Evolutionary conservation across 2,888 invertebrate species (phyloP), one percentile per base, ranked within the genome.

Genomic region (Drosophila mettleri): DNA sequence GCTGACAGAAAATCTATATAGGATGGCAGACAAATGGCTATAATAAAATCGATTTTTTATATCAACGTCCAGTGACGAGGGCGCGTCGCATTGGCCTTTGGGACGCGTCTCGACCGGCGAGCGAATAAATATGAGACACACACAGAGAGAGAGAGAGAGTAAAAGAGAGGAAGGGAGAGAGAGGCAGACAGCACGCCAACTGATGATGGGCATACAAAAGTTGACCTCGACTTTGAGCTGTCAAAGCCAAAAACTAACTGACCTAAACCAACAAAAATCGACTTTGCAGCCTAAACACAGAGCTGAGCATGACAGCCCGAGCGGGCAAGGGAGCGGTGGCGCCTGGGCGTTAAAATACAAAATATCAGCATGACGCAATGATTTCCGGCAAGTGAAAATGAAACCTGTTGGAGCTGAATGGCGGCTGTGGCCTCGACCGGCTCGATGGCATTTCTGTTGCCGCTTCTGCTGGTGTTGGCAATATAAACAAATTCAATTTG

Each of bases 401-500:
- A 87, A 89, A 89, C 86, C 86, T 87, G 89, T 80, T 87, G 79
- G 79, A 73, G 76, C 54, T 62, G 69, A 66, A 54, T 67, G 67
- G 63, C 58, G 57, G 60, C 65, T 55, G 60, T 52, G 57, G 68
- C 63, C 29, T 69, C 52, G 36, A 52, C 24, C 46, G 62, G 59
- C 33, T 69, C 60, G 41, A 41, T n/a, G 51, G 51, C 54, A 53
- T 31, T 18, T 41, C 53, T 54, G 52, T 48, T 33, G 52, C 20
- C 33, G 51, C 73, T 73, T 70, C 54, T 34, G 69, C 54, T 59
- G 63, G 67, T 77, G 86, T 68, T 80, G 68, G 81, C 86, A 84
- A 88, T 88, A 90, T 90, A 90, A 90, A 90, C 90, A 90, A 90
- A 90, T 90, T 90, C 91, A 90, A 90, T 90, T 90, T 90, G 90